Percentiles rank a stretch among this genome's conserved stretches.
phyloP scores from a whole-genome alignment of 2,113 vertebrate genomes.

The Heloderma charlesbogerti region DNA sequence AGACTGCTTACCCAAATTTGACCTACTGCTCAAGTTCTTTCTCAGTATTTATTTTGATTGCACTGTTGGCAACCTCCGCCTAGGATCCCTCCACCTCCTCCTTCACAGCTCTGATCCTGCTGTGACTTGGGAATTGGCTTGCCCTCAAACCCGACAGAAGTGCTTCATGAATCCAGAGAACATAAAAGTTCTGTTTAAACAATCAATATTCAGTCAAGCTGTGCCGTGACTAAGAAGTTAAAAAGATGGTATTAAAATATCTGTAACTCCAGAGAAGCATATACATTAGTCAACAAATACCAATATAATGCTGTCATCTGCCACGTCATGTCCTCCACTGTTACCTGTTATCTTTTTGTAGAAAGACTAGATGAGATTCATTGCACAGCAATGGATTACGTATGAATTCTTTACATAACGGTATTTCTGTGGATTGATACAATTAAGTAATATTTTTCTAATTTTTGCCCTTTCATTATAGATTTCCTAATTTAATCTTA shows the following conservation, averaged over 20 bases:
- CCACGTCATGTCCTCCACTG: slow-evolving; percentile 43
- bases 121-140: slow-evolving; percentile 4
- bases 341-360: slow-evolving; percentile 15
- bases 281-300: slow-evolving; percentile 61
- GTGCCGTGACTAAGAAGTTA: slow-evolving; percentile 64
- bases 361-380: slow-evolving; percentile 9
- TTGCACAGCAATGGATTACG: slow-evolving; percentile 21
- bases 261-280: slow-evolving; percentile 67
- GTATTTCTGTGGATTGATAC: slow-evolving; percentile 15
- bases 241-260: slow-evolving; percentile 67
- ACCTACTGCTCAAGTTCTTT: not conserved
- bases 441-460: not conserved
- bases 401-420: slow-evolving; percentile 42
- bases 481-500: not conserved
- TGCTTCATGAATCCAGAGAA: slow-evolving; percentile 49
- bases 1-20: not conserved
- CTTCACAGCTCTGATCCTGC: slow-evolving; percentile 12
- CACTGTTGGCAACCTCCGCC: not conserved
- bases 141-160: not conserved
- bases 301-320: slow-evolving; percentile 41
- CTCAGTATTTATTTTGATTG: not conserved
- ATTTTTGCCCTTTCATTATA: not conserved
- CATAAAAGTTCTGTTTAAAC: slow-evolving; percentile 69
- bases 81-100: not conserved
- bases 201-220: slow-evolving; percentile 69